A percentile compares a stretch with the other conserved stretches of the same genome.
These are phyloP conservation scores for Pipistrellus pygmaeus DNA, from an alignment of 2,797 vertebrate species.

Conservation along the genomic window DNA sequence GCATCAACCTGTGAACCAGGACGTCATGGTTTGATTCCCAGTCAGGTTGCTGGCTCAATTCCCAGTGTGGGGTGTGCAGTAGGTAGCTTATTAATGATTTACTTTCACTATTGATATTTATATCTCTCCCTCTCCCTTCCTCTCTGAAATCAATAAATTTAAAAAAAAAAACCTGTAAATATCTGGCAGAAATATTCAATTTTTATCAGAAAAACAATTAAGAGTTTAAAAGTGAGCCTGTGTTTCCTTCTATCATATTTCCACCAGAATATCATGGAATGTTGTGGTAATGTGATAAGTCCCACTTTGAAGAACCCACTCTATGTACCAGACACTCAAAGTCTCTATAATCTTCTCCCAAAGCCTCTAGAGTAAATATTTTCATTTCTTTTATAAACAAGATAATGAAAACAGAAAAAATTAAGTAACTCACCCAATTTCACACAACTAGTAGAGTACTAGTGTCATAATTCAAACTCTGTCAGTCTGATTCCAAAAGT, in stretches of 20 bases:
- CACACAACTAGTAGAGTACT: background rate
- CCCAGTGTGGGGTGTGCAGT: too few species aligned
- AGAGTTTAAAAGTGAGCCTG: background rate
- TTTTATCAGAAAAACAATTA: constrained; percentile 17
- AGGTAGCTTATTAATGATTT: too few species aligned
- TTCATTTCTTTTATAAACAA: background rate
- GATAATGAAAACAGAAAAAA: constrained; percentile 3
- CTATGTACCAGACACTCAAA: background rate
- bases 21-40: too few species aligned
- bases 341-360: too few species aligned
- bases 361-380: background rate
- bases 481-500: background rate
- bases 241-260: background rate
- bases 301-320: background rate
- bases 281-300: background rate
- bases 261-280: background rate
- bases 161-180: background rate
- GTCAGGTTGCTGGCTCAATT: too few species aligned
- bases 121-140: too few species aligned
- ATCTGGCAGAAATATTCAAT: background rate
- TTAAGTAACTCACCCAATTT: background rate
- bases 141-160: too few species aligned
- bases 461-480: background rate
- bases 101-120: too few species aligned
- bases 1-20: too few species aligned